Base-by-base conservation (phyloP, 2,113 vertebrate species). In the Mesoclemmys tuberculata region DNA sequence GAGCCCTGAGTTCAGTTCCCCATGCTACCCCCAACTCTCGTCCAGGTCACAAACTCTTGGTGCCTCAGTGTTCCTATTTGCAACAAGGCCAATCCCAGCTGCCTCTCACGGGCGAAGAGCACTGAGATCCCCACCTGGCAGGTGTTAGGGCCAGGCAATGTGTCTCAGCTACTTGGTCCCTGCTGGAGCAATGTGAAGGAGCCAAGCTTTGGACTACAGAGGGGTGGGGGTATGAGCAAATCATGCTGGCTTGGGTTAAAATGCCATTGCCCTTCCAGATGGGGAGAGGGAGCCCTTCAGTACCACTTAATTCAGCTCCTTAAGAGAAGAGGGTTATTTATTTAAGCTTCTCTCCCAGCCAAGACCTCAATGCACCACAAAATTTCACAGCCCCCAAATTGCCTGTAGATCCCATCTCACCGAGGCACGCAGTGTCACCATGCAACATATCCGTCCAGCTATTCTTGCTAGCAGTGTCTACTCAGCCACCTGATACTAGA, bases 21-120 rank as follows among this genome's bases (percentile, higher is more conserved):
- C 38, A 21, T 16, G 29, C 64, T 38, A 8, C 44, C 46, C 46
- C 46, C 46, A 8, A 8, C 56, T 61, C 29, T 35, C 31, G 27
- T 8, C 8, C 10, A 24, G 16, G 4, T 38, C 19, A 52, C 31
- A 80, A 6, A 3, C 27, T 4, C 3, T 61, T 58, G 0, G 0
- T 61, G 77, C 77, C 93, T 89, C 90, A n/a, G 81, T 51, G 86
- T 92, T n/a, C 90, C 74, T 55, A 26, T 27, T 18, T 1, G 0
- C 10, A 46, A 46, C 52, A 26, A 48, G 90, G 48, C 55, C 10
- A 14, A 0, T 48, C 77, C 35, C 49, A 13, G 10, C 21, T 14
- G 26, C 48, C 61, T 81, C 71, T 49, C 38, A 13, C 38, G 55
- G 55, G 55, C 27, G 26, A 56, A 56, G 55, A 27, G 55, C 55